A percentile compares a stretch with the other conserved stretches of the same genome.
phyloP scores from a whole-genome alignment of 2,113 vertebrate genomes.

The Pseudorectes ferrugineus region DNA sequence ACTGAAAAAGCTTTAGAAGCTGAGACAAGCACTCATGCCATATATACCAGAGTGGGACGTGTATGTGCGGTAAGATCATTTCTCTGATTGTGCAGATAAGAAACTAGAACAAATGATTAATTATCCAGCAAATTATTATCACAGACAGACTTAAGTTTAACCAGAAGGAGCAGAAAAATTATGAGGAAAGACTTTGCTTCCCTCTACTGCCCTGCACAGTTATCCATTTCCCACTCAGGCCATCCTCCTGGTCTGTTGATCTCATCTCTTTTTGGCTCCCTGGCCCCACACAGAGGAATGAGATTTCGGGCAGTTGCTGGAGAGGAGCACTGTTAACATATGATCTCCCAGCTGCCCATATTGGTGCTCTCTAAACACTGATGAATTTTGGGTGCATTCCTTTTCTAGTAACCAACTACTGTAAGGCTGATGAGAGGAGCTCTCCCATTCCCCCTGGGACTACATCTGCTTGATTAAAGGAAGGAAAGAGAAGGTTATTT shows the following conservation, averaged over 20 bases:
- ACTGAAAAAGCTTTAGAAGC: conserved; percentile 87
- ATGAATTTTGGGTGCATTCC: neutral
- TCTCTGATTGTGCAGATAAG: neutral
- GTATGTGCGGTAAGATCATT: conserved; percentile 84
- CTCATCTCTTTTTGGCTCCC: neutral
- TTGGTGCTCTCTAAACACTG: neutral
- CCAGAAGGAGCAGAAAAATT: neutral
- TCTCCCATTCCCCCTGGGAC: neutral
- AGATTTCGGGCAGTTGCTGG: rapidly evolving
- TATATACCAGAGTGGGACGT: conserved; percentile 85
- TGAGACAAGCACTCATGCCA: conserved; percentile 78
- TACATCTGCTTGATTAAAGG: neutral
- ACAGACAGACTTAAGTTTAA: neutral
- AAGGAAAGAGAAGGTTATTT: neutral
- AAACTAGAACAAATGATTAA: neutral
- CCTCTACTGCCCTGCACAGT: rapidly evolving
- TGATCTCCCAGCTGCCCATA: neutral
- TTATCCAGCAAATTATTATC: neutral
- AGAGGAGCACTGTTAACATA: neutral
- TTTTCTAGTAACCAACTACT: neutral
- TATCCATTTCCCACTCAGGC: neutral
- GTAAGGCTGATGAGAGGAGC: neutral
- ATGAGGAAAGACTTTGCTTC: neutral
- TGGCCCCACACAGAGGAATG: neutral
- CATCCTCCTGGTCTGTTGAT: neutral